Conservation (phyloP, 2,113 vertebrate species). For the Pitta sordida region DNA sequence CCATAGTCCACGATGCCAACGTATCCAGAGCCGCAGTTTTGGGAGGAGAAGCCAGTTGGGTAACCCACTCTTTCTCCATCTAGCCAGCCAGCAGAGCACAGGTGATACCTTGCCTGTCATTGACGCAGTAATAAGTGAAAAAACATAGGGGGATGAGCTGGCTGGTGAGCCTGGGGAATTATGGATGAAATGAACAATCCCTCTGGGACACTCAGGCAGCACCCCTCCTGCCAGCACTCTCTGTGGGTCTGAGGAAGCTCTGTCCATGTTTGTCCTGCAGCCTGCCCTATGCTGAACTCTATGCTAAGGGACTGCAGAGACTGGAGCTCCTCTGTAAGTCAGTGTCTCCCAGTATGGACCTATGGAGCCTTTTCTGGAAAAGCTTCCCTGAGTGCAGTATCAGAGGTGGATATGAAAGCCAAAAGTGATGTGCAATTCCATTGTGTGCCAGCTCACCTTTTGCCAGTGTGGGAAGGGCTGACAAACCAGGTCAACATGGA, state of each 20-base stretch:
- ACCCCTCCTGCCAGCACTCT: background rate
- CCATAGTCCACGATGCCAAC: constrained; percentile 93
- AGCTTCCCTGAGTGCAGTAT: background rate
- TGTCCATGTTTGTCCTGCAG: background rate
- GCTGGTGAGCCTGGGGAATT: background rate
- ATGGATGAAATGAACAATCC: accelerated
- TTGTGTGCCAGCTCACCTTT: background rate
- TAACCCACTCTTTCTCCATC: constrained; percentile 79
- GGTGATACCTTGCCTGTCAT: constrained; percentile 81
- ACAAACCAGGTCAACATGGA: background rate
- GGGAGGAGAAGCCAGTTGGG: constrained; percentile 83
- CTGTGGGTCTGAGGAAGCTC: background rate
- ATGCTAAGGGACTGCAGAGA: background rate
- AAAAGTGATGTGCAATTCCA: background rate
- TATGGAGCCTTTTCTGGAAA: background rate
- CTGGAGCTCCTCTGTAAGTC: background rate
- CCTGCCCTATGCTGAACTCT: background rate
- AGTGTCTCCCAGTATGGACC: accelerated
- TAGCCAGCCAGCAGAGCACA: constrained; percentile 90
- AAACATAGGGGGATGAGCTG: background rate
- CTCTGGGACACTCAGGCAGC: accelerated
- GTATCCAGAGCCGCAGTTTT: constrained; percentile 82
- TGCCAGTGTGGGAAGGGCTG: background rate
- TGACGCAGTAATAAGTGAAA: background rate
- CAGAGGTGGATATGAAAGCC: background rate